Percentiles rank a stretch among this genome's conserved stretches.
These are phyloP conservation scores for Zonitis immaculata DNA, from an alignment of 2,888 invertebrate genomes.

Conservation along the genomic window DNA sequence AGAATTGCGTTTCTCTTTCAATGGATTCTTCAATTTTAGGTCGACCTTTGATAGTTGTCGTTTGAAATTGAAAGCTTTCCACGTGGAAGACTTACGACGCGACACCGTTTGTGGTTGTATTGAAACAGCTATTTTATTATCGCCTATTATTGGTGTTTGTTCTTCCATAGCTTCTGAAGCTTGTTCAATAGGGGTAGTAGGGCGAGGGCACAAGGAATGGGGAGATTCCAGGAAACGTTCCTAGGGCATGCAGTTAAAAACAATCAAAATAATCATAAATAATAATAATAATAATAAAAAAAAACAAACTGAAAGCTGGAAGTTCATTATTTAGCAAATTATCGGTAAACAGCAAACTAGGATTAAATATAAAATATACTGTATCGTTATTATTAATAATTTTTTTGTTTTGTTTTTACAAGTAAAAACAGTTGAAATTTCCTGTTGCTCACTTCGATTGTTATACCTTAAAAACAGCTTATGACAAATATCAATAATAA, in stretches of 20 bases:
- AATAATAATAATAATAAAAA: no score
- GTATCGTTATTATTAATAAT: no score
- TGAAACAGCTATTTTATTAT: constrained; percentile 38
- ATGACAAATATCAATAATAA: no score
- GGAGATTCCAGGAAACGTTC: constrained; percentile 47
- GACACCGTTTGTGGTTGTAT: constrained; percentile 43
- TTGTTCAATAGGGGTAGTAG: constrained; percentile 50
- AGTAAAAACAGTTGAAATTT: no score
- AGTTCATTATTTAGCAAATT: constrained; percentile 36
- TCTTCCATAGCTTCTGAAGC: constrained; percentile 49
- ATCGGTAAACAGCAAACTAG: constrained; percentile 41
- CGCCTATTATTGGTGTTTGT: constrained; percentile 47
- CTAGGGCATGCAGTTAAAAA: constrained; percentile 40
- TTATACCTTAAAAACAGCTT: no score
- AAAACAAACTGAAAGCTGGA: constrained; percentile 34
- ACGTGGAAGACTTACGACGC: constrained; percentile 61
- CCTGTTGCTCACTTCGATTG: no score
- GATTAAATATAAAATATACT: no score
- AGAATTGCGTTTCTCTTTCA: constrained; percentile 49
- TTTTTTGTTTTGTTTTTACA: no score
- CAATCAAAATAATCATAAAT: no score
- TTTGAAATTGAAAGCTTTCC: constrained; percentile 77
- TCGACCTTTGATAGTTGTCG: constrained; percentile 77
- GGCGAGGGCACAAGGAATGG: constrained; percentile 46
- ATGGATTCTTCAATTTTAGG: constrained; percentile 62